Percentiles rank a stretch among this genome's conserved stretches.
Evolutionary conservation across 2,797 vertebrate genomes (phyloP).

Genomic region (Cossypha polioptera): DNA sequence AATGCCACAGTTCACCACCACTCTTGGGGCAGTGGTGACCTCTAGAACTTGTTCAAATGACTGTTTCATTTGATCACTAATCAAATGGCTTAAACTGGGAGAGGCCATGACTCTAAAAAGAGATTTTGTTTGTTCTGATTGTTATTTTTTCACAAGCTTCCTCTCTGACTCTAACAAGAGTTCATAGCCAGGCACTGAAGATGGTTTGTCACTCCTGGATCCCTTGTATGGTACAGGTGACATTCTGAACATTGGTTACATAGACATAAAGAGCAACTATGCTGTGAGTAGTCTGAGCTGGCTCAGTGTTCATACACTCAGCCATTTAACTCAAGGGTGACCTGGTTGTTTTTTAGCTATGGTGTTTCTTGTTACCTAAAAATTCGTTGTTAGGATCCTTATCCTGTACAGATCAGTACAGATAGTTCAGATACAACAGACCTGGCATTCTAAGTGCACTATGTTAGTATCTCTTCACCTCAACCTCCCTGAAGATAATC

Average conservation of each 20-base stretch:
- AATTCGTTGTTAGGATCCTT: not conserved
- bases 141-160: not conserved
- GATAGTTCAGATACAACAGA: not conserved
- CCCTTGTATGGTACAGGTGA: not conserved
- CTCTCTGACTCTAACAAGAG: not conserved
- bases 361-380: not conserved
- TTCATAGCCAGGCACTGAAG: not conserved
- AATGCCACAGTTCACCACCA: not conserved
- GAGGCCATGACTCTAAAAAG: not conserved
- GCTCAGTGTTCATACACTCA: not conserved
- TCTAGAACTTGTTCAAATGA: not conserved
- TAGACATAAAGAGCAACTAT: not conserved
- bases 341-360: not conserved
- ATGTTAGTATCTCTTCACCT: not conserved
- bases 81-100: not conserved
- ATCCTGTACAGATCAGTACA: not conserved
- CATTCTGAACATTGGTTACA: rapidly evolving
- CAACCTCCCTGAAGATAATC: not conserved
- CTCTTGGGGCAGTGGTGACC: not conserved
- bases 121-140: not conserved
- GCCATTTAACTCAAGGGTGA: not conserved
- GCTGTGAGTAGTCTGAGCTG: not conserved
- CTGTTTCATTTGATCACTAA: not conserved
- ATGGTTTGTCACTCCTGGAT: not conserved
- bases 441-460: not conserved